Base-by-base conservation (phyloP, 2,113 vertebrate genomes). In the Anolis sagrei region DNA sequence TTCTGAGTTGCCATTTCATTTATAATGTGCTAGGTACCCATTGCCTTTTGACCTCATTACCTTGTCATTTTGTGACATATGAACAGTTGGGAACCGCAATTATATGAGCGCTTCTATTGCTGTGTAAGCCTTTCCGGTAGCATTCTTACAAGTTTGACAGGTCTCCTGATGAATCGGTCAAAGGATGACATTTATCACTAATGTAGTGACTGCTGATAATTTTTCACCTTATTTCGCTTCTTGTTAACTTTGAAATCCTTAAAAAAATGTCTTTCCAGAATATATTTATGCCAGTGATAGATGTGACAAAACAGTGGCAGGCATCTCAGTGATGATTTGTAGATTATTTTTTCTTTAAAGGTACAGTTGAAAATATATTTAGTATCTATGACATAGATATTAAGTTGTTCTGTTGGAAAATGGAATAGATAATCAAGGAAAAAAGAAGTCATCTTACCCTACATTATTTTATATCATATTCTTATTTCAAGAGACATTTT, bases 181-280 rank as follows among this genome's bases (percentile, higher is more conserved):
- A 39, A 82, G 84, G 51, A 7, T 64, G 1, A 29, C 2, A 62
- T 5, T 61, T 86, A 36, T 83, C 29, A 76, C 19, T 1, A 81
- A 64, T 29, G 1, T 73, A 58, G 54, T 58, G 81, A 72, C 54
- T 11, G 9, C 5, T 48, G 73, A 10, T 27, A 25, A 48, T 48
- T 48, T 75, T 75, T 48, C 19, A 44, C 0, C 18, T 29, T 68
- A 8, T 27, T 68, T 9, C 7, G 64, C 11, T 8, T 44, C 81
- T 29, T 79, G 70, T 66, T 44, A 73, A 3, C 23, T 74, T 64
- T n/a, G 29, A 32, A 86, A 78, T 82, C 77, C 25, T 74, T 79
- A 76, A 10, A 61, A 36, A 82, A 87, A 5, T 76, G 0, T 0
- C 80, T 81, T 87, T 58, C 23, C 78, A 23, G 74, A 81, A 80